phyloP scores from a whole-genome alignment of 2,888 invertebrate species.

The Diadromus collaris region DNA sequence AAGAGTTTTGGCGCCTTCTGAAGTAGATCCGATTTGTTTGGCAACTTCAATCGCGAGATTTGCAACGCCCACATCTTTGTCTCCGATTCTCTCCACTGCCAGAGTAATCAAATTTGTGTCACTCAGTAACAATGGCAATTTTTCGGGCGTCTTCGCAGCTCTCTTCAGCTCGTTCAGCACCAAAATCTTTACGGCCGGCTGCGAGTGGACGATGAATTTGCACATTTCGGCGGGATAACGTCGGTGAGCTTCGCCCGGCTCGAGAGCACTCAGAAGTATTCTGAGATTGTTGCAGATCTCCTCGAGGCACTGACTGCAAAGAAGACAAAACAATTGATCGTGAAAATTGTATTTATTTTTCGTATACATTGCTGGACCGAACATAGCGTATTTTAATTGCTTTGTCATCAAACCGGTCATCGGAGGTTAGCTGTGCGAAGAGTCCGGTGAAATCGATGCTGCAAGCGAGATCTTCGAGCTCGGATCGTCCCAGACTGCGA shows the following conservation, averaged over 20 bases:
- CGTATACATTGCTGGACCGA: neutral
- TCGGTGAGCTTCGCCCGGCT: constrained; percentile 70
- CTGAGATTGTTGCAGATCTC: constrained; percentile 70
- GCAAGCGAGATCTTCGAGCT: constrained; percentile 66
- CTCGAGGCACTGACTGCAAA: constrained; percentile 68
- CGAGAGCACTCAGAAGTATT: constrained; percentile 63
- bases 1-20: constrained; percentile 80
- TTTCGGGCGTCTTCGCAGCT: constrained; percentile 61
- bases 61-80: constrained; percentile 84
- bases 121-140: constrained; percentile 79
- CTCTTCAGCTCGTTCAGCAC: constrained; percentile 69
- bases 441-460: constrained; percentile 69
- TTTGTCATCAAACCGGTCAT: constrained; percentile 72
- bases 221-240: constrained; percentile 70
- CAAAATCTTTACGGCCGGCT: constrained; percentile 67
- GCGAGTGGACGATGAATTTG: constrained; percentile 66
- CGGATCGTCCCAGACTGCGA: constrained; percentile 62
- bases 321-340: neutral
- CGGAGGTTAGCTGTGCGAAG: constrained; percentile 72
- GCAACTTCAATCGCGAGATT: constrained; percentile 83
- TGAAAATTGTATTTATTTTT: neutral
- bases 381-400: constrained; percentile 54
- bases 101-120: constrained; percentile 82
- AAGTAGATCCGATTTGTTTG: constrained; percentile 79
- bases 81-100: constrained; percentile 83